phyloP scores from a whole-genome alignment of 2,797 vertebrate species.

The Thunnus albacares region DNA sequence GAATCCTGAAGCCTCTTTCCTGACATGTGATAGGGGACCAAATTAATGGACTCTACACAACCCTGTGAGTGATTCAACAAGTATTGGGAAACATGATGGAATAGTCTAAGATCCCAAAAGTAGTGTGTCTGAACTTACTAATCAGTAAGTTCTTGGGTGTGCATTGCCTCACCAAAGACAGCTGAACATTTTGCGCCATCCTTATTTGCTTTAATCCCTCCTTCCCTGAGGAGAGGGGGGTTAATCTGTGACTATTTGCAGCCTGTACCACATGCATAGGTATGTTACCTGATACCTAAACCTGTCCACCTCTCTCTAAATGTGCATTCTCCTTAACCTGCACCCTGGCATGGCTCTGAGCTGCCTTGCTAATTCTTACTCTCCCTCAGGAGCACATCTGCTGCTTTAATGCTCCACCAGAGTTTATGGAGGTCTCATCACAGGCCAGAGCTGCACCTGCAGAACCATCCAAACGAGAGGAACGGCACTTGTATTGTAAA shows the following conservation, averaged over 20 bases:
- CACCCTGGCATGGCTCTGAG: conserved; percentile 55
- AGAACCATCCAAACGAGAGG: conserved; percentile 91
- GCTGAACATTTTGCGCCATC: not conserved
- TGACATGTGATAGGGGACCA: conserved; percentile 36
- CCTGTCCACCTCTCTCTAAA: conserved; percentile 20
- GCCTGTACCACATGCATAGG: conserved; percentile 8
- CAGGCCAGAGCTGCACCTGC: conserved; percentile 90
- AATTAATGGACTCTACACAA: conserved; percentile 49
- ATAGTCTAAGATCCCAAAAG: not conserved
- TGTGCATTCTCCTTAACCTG: conserved; percentile 52
- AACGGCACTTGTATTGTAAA: conserved; percentile 91
- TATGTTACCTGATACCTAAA: conserved; percentile 18
- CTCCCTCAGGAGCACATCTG: conserved; percentile 84
- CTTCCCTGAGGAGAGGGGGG: not conserved
- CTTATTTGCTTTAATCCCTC: not conserved
- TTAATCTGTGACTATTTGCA: conserved; percentile 25
- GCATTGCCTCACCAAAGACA: conserved; percentile 11
- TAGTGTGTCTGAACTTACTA: not conserved
- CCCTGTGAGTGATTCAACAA: conserved; percentile 38
- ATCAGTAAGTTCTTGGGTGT: not conserved
- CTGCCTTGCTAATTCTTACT: conserved; percentile 55
- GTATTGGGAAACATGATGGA: conserved; percentile 32
- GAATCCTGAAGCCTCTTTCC: conserved; percentile 44
- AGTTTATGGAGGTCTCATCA: conserved; percentile 90
- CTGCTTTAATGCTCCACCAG: conserved; percentile 86